Base-by-base conservation (phyloP, 2,797 vertebrate species). In the Galago senegalensis region DNA sequence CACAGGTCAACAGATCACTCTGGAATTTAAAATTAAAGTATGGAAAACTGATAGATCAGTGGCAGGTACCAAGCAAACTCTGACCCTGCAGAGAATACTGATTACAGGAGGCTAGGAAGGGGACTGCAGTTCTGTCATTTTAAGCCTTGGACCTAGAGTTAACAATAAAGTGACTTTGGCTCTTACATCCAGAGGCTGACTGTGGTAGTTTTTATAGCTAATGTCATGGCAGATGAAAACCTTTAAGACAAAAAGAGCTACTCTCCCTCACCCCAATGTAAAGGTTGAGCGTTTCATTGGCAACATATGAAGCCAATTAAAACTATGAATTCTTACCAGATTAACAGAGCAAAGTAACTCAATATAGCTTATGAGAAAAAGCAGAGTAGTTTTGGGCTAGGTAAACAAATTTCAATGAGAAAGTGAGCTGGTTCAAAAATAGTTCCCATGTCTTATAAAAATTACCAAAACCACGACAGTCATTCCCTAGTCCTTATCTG, bases 1-100 rank as follows among this genome's bases (percentile, higher is more conserved):
- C 96, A 97, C 63, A 98, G 96, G 95, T 97, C 96, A 98, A 96
- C n/a, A 95, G 97, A 93, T 97, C 92, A 97, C 89, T 96, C 53
- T 94, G 79, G 89, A 72, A 49, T 92, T 97, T 82, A 85, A 97
- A 97, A 96, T 94, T 89, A 87, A 97, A 93, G 69, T 92, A 84
- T 96, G 80, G 76, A 81, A 77, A 95, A 96, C 73, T 73, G 86
- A 67, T 7, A 93, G 58, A 93, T 94, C 84, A 84, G 53, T 56
- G 63, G 94, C 72, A 95, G 67, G 70, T 92, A 93, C 94, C 89
- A 93, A 73, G 72, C 80, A 92, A 93, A 93, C 61, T 89, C 2
- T 75, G 94, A 93, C 53, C 81, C 80, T 95, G 87, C 56, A 87
- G 46, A 93, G 80, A 82, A 60, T 46, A 88, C 7, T 61, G 34